Base-by-base conservation (phyloP, 1,140 invertebrate genomes). In the Drosophila lacertosa region DNA sequence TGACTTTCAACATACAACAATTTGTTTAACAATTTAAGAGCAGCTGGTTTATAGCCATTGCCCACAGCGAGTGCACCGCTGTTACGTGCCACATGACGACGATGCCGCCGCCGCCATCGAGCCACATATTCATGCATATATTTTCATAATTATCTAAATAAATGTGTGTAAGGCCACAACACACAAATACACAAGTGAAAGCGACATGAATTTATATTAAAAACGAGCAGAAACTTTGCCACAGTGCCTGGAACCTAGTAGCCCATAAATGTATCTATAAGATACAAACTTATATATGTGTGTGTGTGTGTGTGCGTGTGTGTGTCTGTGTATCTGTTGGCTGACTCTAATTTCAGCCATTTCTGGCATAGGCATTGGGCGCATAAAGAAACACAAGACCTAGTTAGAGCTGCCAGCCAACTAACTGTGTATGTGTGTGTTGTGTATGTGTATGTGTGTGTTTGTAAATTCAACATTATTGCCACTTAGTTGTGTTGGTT, bases 81-180 rank as follows among this genome's bases (percentile, higher is more conserved):
- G 35, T 53, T 35, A 67, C 55, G 73, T 72, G 64, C 65, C 57
- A 68, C 15, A 64, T 71, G 54, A 65, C 22, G n/a, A n/a, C n/a
- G n/a, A n/a, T n/a, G n/a, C n/a, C n/a, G n/a, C n/a, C n/a, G 54
- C 40, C 66, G 63, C 40, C 64, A 65, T 37, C 45, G 40, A 62
- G 53, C 37, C 57, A 39, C 65, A 69, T 35, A 47, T 57, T 32
- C 40, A 48, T 74, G 67, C 75, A 78, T 79, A 74, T 79, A 79
- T 79, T 74, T 79, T 79, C 76, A 79, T 79, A 79, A 79, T 79
- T 79, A 79, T 79, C 77, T 74, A 79, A 79, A 79, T 79, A 79
- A 79, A 79, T 79, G 77, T 79, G 71, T 79, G 71, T 58, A 58
- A 69, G 75, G 69, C 74, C 64, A 73, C 55, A 70, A 22, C 39